Percentiles rank a stretch among this genome's conserved stretches.
Conservation (phyloP, 2,888 invertebrate genomes). For the Drosophila prolongata region DNA sequence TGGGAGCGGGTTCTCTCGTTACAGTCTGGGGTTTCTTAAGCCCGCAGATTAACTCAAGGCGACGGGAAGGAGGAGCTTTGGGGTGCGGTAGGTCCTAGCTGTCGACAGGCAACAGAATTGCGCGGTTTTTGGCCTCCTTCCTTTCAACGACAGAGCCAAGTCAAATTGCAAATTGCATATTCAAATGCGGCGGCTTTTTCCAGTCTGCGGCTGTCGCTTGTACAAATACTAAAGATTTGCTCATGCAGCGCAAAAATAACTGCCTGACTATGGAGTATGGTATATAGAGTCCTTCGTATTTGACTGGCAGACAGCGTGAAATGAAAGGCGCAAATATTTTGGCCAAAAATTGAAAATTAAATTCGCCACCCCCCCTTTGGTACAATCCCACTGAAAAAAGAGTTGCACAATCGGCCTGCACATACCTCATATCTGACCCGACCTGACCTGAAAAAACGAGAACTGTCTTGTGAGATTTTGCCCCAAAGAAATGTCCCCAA, state of each 20-base stretch:
- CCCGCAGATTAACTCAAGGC: slow-evolving; percentile 69
- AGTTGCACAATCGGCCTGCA: slow-evolving; percentile 35
- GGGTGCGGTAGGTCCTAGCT: slow-evolving; percentile 19
- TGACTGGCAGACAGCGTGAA: slow-evolving; percentile 43
- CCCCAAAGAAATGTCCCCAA: slow-evolving; percentile 54
- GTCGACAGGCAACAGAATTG: slow-evolving; percentile 45
- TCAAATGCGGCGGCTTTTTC: slow-evolving; percentile 76
- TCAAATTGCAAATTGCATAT: slow-evolving; percentile 81
- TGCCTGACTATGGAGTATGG: slow-evolving; percentile 54
- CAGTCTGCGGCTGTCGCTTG: slow-evolving; percentile 75
- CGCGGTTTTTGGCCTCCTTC: slow-evolving; percentile 69
- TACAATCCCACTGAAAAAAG: neutral
- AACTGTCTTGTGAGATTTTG: slow-evolving; percentile 36
- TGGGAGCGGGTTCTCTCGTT: slow-evolving; percentile 21
- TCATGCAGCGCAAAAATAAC: slow-evolving; percentile 75
- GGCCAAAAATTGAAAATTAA: slow-evolving; percentile 72
- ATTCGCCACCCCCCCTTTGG: slow-evolving; percentile 36
- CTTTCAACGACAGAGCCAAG: slow-evolving; percentile 56
- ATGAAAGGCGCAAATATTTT: slow-evolving; percentile 67
- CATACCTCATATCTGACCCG: slow-evolving; percentile 48
- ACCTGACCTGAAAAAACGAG: slow-evolving; percentile 46
- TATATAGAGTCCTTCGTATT: slow-evolving; percentile 20
- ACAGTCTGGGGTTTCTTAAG: slow-evolving; percentile 74
- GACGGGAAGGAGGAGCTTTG: slow-evolving; percentile 16
- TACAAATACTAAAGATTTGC: slow-evolving; percentile 79